A percentile compares a stretch with the other conserved stretches of the same genome.
These are phyloP conservation scores for Piezodorus guildinii DNA, from an alignment of 1,140 invertebrate species.

Conservation along the genomic window DNA sequence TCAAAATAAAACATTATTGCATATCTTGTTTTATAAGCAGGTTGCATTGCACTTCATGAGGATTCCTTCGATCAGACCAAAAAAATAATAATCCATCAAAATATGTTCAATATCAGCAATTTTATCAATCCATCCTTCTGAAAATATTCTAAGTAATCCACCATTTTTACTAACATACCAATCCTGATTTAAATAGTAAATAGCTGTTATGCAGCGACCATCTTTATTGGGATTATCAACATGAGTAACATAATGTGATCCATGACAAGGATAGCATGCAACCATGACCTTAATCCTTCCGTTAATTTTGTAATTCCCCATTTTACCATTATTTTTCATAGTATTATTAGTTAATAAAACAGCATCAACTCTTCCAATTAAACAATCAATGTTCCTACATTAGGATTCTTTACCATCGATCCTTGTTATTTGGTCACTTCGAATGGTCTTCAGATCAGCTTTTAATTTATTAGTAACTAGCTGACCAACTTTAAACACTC, in stretches of 20 bases:
- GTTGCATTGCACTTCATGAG: too few relatives aligned
- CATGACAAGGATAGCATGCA: slow-evolving; percentile 87
- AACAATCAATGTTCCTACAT: slow-evolving; percentile 65
- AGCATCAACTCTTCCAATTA: slow-evolving; percentile 75
- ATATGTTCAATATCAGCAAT: too few relatives aligned
- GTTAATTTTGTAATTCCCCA: slow-evolving; percentile 75
- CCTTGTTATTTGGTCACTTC: slow-evolving; percentile 86
- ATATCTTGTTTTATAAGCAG: too few relatives aligned
- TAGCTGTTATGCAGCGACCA: slow-evolving; percentile 86
- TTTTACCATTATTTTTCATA: slow-evolving; percentile 65
- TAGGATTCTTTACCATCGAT: slow-evolving; percentile 72
- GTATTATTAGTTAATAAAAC: slow-evolving; percentile 65
- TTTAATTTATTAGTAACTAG: slow-evolving; percentile 57
- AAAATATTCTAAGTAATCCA: too few relatives aligned
- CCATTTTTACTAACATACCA: slow-evolving; percentile 72
- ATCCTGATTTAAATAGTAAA: slow-evolving; percentile 68
- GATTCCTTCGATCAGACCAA: too few relatives aligned
- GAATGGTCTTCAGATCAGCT: slow-evolving; percentile 56
- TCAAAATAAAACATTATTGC: too few relatives aligned
- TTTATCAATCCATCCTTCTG: too few relatives aligned
- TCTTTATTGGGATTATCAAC: slow-evolving; percentile 96
- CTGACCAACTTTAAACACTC: slow-evolving; percentile 74
- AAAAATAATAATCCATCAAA: too few relatives aligned
- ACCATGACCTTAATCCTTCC: slow-evolving; percentile 88
- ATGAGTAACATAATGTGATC: slow-evolving; percentile 88